A percentile compares a stretch with the other conserved stretches of the same genome.
These are phyloP conservation scores for Anolis apletophallus DNA, from an alignment of 2,797 vertebrate species.

Conservation along the genomic window DNA sequence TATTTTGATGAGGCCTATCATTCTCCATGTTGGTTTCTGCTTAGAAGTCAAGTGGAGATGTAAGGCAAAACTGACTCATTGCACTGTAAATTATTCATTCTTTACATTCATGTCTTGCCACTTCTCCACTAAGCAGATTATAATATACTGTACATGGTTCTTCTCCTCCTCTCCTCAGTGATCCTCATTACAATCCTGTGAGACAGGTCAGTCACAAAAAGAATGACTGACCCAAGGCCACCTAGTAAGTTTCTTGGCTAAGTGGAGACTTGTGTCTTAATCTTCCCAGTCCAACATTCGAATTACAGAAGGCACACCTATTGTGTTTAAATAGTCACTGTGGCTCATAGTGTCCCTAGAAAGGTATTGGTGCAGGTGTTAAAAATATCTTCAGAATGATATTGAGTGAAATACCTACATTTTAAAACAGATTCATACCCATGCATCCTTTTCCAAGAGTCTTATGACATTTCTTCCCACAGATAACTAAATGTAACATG, in stretches of 20 bases:
- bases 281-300: background rate
- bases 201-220: background rate
- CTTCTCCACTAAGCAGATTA: background rate
- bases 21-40: background rate
- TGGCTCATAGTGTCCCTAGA: background rate
- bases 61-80: background rate
- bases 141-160: background rate
- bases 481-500: background rate
- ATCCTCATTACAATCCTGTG: background rate
- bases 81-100: background rate
- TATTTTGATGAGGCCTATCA: too few species aligned
- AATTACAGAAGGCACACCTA: background rate
- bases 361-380: constrained; percentile 28
- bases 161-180: background rate
- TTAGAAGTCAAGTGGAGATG: background rate
- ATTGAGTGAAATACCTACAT: background rate
- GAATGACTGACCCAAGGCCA: background rate
- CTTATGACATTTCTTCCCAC: background rate
- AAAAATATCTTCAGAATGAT: background rate
- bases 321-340: background rate
- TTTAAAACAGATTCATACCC: background rate
- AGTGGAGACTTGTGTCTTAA: background rate
- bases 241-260: background rate
- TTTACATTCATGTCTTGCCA: background rate
- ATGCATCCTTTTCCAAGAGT: background rate